Conservation (phyloP, 2,113 vertebrate genomes). For the Rhipidura dahli region DNA sequence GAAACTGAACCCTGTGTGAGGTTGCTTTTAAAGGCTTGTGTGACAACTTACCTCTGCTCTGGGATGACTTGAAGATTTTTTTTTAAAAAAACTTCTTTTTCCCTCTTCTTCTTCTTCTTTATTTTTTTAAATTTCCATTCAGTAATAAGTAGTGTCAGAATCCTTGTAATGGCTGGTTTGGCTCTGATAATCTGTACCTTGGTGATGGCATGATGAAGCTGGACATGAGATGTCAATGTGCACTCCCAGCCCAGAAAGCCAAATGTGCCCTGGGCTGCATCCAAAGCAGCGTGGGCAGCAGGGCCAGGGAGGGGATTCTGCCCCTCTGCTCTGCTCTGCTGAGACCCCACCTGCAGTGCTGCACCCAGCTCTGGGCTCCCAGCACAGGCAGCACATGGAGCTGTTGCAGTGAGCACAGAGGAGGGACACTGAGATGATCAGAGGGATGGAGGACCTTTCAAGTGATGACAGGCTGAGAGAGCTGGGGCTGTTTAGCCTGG, state of each 20-base stretch:
- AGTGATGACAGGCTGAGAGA: neutral
- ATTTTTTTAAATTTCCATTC: neutral
- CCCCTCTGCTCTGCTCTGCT: neutral
- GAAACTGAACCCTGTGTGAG: neutral
- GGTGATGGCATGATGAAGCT: neutral
- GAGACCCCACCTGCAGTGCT: neutral
- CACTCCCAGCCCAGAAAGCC: fast-evolving
- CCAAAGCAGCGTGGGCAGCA: fast-evolving
- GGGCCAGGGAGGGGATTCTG: neutral
- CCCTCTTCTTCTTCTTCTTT: too few species aligned
- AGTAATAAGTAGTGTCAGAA: neutral
- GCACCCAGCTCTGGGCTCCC: neutral
- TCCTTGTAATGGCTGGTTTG: neutral
- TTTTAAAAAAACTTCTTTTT: neutral
- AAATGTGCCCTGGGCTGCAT: fast-evolving
- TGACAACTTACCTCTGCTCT: neutral
- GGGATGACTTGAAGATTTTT: neutral
- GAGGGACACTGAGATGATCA: neutral
- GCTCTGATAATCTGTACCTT: neutral
- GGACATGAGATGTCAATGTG: neutral
- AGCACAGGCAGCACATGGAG: fast-evolving
- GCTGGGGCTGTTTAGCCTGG: neutral
- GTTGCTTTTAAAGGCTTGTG: neutral
- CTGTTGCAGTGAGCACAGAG: fast-evolving
- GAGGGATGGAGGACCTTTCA: neutral